Percentiles rank a stretch among this genome's conserved stretches.
Evolutionary conservation across 2,888 invertebrate species (phyloP).

Genomic region (Calameuta pallipes): DNA sequence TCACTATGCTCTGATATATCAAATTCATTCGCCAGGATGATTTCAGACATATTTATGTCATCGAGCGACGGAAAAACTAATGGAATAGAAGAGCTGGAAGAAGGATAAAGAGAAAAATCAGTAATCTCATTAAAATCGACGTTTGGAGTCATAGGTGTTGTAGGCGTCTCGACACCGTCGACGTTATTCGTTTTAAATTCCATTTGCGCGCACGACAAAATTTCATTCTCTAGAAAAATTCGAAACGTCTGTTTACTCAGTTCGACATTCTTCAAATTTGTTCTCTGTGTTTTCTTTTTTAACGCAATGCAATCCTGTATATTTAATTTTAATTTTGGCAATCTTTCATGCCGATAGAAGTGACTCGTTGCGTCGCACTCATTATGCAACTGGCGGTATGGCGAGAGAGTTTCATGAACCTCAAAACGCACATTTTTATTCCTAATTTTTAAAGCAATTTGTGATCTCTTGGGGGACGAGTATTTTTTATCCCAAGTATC

Average conservation of each 20-base stretch:
- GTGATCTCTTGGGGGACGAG: neutral
- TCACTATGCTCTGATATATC: neutral
- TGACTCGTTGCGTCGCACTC: neutral
- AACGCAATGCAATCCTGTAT: conserved; percentile 20
- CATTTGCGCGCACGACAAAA: conserved; percentile 32
- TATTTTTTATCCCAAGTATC: conserved; percentile 7
- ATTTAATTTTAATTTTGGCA: conserved; percentile 25
- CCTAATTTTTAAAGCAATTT: neutral
- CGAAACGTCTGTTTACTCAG: conserved; percentile 38
- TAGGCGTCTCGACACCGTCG: conserved; percentile 21
- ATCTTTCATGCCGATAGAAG: conserved; percentile 1
- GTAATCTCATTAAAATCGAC: conserved; percentile 29
- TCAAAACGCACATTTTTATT: neutral
- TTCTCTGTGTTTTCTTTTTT: conserved; percentile 24
- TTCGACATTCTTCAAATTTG: conserved; percentile 40
- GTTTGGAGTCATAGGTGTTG: conserved; percentile 30
- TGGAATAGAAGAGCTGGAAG: conserved; percentile 3
- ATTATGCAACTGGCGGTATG: conserved; percentile 11
- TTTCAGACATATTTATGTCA: conserved; percentile 8
- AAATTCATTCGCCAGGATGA: neutral
- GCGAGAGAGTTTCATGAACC: conserved; percentile 7
- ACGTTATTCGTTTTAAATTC: conserved; percentile 27
- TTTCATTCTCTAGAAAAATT: conserved; percentile 43
- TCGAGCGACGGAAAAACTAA: conserved; percentile 31
- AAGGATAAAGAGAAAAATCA: conserved; percentile 32